Conservation (phyloP, 2,888 invertebrate genomes). For the Augiades crinisus region DNA sequence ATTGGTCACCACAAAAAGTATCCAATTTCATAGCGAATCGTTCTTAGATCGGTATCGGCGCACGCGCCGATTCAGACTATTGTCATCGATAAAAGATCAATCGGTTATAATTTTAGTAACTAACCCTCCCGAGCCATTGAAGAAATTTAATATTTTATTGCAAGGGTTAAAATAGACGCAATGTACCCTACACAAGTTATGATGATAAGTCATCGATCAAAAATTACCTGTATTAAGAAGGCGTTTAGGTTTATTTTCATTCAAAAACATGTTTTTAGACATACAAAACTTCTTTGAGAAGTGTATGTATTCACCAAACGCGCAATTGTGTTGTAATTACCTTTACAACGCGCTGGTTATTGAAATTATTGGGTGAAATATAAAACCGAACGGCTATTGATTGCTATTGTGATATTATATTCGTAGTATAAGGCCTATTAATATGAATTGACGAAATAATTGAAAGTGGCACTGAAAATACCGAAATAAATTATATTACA, state of each 20-base stretch:
- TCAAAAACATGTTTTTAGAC: neutral
- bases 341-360: slow-evolving; percentile 36
- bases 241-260: neutral
- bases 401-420: slow-evolving; percentile 1
- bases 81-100: slow-evolving; percentile 23
- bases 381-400: slow-evolving; percentile 3
- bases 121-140: slow-evolving; percentile 39
- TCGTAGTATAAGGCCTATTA: slow-evolving; percentile 12
- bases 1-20: slow-evolving; percentile 50
- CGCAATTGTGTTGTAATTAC: slow-evolving; percentile 50
- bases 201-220: neutral
- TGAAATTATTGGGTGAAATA: slow-evolving; percentile 33
- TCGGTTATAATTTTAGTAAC: slow-evolving; percentile 31
- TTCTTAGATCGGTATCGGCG: slow-evolving; percentile 57
- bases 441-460: slow-evolving; percentile 3
- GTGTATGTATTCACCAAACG: slow-evolving; percentile 38
- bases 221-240: neutral
- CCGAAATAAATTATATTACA: no score
- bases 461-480: no score
- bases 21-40: slow-evolving; percentile 52
- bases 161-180: slow-evolving; percentile 47
- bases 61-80: slow-evolving; percentile 43
- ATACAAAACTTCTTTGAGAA: slow-evolving; percentile 16
- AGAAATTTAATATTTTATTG: slow-evolving; percentile 67
- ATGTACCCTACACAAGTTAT: neutral